phyloP scores from a whole-genome alignment of 2,888 invertebrate genomes.

The Callosobruchus maculatus region DNA sequence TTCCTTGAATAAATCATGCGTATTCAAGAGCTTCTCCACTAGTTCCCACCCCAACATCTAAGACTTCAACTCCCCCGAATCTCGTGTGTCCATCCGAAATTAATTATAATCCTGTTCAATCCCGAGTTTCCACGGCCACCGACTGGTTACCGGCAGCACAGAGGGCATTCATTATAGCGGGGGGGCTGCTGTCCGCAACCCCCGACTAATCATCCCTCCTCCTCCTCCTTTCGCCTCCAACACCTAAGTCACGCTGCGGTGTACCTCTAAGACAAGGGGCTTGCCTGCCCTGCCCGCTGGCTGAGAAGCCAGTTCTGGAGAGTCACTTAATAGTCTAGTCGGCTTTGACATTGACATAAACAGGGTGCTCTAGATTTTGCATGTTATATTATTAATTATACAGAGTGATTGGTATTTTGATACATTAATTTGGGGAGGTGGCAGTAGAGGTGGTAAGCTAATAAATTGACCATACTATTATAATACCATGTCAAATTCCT shows the following conservation, averaged over 20 bases:
- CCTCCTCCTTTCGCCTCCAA: not conserved
- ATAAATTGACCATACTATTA: no score
- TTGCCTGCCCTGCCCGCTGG: not conserved
- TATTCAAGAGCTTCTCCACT: not conserved
- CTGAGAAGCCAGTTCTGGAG: not conserved
- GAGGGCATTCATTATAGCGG: not conserved
- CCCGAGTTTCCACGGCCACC: not conserved
- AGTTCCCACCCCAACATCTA: not conserved
- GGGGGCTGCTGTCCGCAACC: not conserved
- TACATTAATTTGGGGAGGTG: no score
- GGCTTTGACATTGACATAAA: not conserved
- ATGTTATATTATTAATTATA: no score
- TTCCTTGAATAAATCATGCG: not conserved
- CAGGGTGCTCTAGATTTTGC: no score
- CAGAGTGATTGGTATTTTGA: no score
- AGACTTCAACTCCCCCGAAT: not conserved
- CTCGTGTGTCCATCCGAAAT: not conserved
- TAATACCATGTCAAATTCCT: no score
- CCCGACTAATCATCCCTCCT: not conserved
- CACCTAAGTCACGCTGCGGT: not conserved
- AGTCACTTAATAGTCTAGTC: not conserved
- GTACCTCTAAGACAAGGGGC: not conserved
- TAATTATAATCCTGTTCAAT: not conserved
- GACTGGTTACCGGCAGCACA: not conserved
- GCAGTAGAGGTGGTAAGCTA: no score